These are phyloP conservation scores for Python bivittatus DNA, from an alignment of 2,113 vertebrate genomes.

Conservation along the genomic window DNA sequence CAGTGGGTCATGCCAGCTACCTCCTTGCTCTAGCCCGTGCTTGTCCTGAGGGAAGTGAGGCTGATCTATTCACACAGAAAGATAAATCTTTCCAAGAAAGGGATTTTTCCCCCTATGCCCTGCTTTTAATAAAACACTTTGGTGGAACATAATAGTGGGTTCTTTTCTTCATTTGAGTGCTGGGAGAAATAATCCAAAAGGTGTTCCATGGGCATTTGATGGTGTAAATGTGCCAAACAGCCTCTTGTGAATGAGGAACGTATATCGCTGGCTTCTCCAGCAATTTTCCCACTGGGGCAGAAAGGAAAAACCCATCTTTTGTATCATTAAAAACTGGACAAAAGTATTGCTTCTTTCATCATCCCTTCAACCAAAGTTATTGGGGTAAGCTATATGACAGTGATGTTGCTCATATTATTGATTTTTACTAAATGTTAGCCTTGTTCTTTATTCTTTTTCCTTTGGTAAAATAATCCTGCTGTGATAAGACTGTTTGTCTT, in stretches of 20 bases:
- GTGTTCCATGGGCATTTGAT: rapidly evolving
- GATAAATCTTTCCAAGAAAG: conserved; percentile 34
- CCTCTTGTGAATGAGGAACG: not conserved
- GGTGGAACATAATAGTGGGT: not conserved
- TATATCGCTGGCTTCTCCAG: rapidly evolving
- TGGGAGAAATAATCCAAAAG: not conserved
- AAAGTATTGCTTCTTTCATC: not conserved
- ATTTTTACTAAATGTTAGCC: not conserved
- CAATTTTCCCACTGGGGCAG: not conserved
- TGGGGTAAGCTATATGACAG: not conserved
- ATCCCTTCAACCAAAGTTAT: not conserved
- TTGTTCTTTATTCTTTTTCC: not conserved
- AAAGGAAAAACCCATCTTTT: not conserved
- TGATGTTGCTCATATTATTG: not conserved
- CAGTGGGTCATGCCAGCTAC: conserved; percentile 49
- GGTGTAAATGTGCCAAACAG: not conserved
- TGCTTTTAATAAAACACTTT: conserved; percentile 22
- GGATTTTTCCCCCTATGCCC: not conserved
- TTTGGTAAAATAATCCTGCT: not conserved
- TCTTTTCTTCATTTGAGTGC: not conserved
- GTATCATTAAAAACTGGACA: rapidly evolving
- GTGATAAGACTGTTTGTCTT: not conserved
- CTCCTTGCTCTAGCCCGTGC: conserved; percentile 52
- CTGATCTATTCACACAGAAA: conserved; percentile 69
- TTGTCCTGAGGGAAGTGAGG: conserved; percentile 48